Base-by-base conservation (phyloP, 2,888 invertebrate genomes). In the Barypeithes pellucidus region DNA sequence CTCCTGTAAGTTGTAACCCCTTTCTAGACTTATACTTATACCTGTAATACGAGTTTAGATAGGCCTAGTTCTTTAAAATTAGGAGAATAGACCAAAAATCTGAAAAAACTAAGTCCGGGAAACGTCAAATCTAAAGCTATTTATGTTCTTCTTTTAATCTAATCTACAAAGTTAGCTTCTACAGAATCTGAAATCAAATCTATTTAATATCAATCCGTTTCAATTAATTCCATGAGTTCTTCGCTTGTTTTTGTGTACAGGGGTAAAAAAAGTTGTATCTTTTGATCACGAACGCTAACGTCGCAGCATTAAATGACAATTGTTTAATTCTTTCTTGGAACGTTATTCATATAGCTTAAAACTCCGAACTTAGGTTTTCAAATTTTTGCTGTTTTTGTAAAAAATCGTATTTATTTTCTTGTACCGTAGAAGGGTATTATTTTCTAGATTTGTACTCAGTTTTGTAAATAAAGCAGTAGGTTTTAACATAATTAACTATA, bases 361-460 rank as follows among this genome's bases (percentile, higher is more conserved):
- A 33, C 33, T 11, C 9, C 9, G 9, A 29, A 24, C 24, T 24
- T 24, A 29, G 20, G 29, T 14, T 57, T 11, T 57, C 33, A 9
- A 16, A 52, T 11, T 33, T 57, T 57, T 57, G 33, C 54, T 33
- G 16, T 16, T 33, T 33, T 16, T 57, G 29, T 29, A 29, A 33
- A 36, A 52, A 33, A 33, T 11, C 0, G 33, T 11, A 24, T 33
- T 33, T 57, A 29, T 29, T 22, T 57, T 33, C 54, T 33, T 16
- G 24, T 57, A 57, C 9, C n/a, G 54, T 57, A 57, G 54, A 33
- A 57, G 33, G 54, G 54, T 57, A 57, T 52, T 29, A 52, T 57
- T 57, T 14, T 11, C 1, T 57, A 57, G 33, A 18, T n/a, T 33
- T 33, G 33, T 16, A 33, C 9, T 33, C 24, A 24, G 54, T 57